A percentile compares a stretch with the other conserved stretches of the same genome.
Evolutionary conservation across 2,797 vertebrate genomes (phyloP).

Genomic region (Microctenopoma stevenorrisi): DNA sequence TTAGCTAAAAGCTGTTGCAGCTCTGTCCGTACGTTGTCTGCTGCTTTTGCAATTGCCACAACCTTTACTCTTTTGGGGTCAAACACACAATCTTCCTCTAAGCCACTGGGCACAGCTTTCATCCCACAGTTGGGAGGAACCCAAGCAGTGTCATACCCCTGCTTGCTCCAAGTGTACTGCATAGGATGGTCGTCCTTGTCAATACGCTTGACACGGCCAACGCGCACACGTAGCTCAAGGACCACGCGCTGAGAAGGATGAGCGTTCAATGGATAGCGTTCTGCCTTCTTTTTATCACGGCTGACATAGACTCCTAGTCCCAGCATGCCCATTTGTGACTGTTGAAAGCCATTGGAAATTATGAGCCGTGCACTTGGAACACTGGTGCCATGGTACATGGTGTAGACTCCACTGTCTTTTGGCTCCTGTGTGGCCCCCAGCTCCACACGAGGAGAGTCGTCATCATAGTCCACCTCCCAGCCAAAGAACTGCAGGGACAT

Average conservation of each 20-base stretch:
- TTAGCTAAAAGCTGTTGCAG: constrained; percentile 65
- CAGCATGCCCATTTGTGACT: constrained; percentile 77
- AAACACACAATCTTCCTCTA: constrained; percentile 81
- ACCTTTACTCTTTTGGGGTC: constrained; percentile 76
- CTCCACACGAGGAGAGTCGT: constrained; percentile 38
- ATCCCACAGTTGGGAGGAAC: constrained; percentile 82
- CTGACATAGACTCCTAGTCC: constrained; percentile 82
- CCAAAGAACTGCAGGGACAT: constrained; percentile 64
- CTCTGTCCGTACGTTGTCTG: constrained; percentile 32
- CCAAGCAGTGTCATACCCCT: constrained; percentile 82
- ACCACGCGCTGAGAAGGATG: constrained; percentile 54
- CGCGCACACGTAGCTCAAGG: constrained; percentile 64
- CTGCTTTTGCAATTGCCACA: constrained; percentile 61
- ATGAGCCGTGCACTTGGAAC: constrained; percentile 64
- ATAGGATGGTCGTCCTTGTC: constrained; percentile 77
- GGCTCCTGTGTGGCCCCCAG: constrained; percentile 68
- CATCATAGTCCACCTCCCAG: constrained; percentile 67
- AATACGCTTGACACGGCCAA: constrained; percentile 78
- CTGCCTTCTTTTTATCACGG: constrained; percentile 76
- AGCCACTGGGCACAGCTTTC: constrained; percentile 75
- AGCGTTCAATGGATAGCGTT: constrained; percentile 69
- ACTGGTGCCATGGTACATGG: constrained; percentile 82
- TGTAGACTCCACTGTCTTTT: constrained; percentile 65
- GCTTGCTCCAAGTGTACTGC: constrained; percentile 73
- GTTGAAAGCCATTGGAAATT: constrained; percentile 70